Evolutionary conservation across 2,113 vertebrate species (phyloP), one percentile per base, ranked within the genome.

Genomic region (Tor tambroides): DNA sequence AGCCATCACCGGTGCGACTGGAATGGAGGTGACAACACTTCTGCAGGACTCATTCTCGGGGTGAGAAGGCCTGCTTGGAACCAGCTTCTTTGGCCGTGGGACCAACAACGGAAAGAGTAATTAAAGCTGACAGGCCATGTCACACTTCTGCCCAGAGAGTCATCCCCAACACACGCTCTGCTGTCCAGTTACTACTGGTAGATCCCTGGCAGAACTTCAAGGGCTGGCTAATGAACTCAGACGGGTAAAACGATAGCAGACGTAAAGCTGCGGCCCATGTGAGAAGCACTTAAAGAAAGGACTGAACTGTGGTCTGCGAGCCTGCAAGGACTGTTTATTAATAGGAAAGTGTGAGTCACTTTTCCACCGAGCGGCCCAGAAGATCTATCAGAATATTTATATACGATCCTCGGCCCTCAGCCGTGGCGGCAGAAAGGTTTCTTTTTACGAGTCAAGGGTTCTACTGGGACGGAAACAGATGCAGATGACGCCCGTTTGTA

Each of bases 401-500:
- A 9, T 75, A 69, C 17, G 59, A 49, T 38, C 54, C 30, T 75
- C 30, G 76, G 43, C 43, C 43, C 43, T 46, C 43, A 46, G 74
- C 69, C 69, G 71, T 43, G 56, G 65, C 59, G 56, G 54, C 74
- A 81, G 61, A 85, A 84, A 35, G 81, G 86, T 82, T 72, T 84
- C 83, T 89, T 88, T 87, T 46, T 21, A 67, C 30, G 89, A 88
- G 69, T 86, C 83, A 51, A 51, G 26, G 30, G 77, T 87, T 89
- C 83, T 78, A 71, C 51, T 80, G 82, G 76, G 56, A 77, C 28
- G 6, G 79, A 87, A 84, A 65, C 75, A 61, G 88, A 59, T 84
- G 85, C 88, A 86, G 77, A 84, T 87, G 83, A 32, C 21, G 59
- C 88, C 87, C 85, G 82, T 88, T 83, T 87, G 80, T 91, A 93